Percentiles rank a stretch among this genome's conserved stretches.
These are phyloP conservation scores for Noctilio leporinus DNA, from an alignment of 2,113 vertebrate genomes.

Conservation along the genomic window DNA sequence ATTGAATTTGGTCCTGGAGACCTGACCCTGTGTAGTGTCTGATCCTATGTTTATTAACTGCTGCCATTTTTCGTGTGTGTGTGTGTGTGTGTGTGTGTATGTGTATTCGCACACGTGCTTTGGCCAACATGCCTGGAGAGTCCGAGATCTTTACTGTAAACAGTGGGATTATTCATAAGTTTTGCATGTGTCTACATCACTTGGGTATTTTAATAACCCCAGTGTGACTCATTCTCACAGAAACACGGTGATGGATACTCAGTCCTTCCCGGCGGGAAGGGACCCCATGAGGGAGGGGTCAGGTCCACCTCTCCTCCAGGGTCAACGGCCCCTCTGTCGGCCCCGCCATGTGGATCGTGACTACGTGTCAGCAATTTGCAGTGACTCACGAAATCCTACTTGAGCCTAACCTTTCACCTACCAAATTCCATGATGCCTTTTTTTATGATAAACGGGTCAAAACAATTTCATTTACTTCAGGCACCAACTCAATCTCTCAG, in stretches of 20 bases:
- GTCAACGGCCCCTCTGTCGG: background rate
- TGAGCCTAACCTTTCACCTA: background rate
- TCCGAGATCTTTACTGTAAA: background rate
- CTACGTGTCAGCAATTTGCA: background rate
- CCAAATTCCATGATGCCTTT: background rate
- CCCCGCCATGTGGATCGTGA: rapidly evolving
- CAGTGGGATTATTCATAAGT: background rate
- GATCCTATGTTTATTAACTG: background rate
- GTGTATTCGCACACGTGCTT: no score
- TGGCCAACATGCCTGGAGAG: background rate
- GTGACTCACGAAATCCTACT: background rate
- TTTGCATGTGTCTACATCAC: background rate
- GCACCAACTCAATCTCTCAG: background rate
- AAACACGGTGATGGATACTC: background rate
- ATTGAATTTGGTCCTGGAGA: background rate
- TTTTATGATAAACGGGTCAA: background rate
- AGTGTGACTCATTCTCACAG: no score
- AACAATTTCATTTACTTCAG: background rate
- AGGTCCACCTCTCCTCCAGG: rapidly evolving
- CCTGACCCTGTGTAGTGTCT: rapidly evolving
- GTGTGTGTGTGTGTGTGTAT: no score
- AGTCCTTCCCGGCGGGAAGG: background rate
- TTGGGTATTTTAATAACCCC: background rate
- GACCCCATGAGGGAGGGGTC: no score
- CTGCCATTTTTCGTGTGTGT: background rate